Percentiles rank a stretch among this genome's conserved stretches.
phyloP scores from a whole-genome alignment of 2,888 invertebrate species.

The Drosophila picticornis region DNA sequence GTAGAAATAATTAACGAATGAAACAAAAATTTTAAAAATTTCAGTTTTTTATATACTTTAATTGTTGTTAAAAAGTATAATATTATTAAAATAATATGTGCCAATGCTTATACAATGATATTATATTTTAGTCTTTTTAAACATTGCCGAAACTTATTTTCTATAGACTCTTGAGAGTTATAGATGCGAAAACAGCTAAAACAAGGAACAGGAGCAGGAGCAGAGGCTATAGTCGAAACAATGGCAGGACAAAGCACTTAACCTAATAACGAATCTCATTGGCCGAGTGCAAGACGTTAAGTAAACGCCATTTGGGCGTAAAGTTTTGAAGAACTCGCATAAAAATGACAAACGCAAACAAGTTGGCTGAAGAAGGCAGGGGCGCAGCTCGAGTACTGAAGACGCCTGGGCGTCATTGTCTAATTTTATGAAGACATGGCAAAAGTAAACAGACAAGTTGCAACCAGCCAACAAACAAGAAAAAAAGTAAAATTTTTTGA shows the following conservation, averaged over 20 bases:
- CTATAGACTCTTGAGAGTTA: background rate
- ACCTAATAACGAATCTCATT: slow-evolving; percentile 68
- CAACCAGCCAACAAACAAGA: slow-evolving; percentile 36
- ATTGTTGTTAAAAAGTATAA: background rate
- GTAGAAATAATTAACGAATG: background rate
- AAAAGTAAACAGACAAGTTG: slow-evolving; percentile 54
- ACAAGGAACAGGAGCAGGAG: background rate
- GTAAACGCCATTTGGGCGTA: slow-evolving; percentile 71
- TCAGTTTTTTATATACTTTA: background rate
- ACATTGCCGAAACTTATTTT: background rate
- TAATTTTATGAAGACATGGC: slow-evolving; percentile 72
- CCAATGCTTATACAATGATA: background rate
- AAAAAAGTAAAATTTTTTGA: slow-evolving; percentile 43
- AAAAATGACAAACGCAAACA: slow-evolving; percentile 71
- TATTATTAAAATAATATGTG: background rate
- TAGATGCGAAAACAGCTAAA: slow-evolving; percentile 14
- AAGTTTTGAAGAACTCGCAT: slow-evolving; percentile 79
- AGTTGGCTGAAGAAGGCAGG: background rate
- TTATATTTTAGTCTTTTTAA: background rate
- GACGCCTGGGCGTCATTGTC: slow-evolving; percentile 51
- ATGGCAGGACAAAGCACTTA: slow-evolving; percentile 67
- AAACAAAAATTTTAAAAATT: background rate
- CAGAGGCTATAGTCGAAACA: background rate
- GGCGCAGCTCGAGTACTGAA: background rate
- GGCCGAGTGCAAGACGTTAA: slow-evolving; percentile 68